Conservation (phyloP, 2,113 vertebrate species). For the Periophthalmodon schlosseri region DNA sequence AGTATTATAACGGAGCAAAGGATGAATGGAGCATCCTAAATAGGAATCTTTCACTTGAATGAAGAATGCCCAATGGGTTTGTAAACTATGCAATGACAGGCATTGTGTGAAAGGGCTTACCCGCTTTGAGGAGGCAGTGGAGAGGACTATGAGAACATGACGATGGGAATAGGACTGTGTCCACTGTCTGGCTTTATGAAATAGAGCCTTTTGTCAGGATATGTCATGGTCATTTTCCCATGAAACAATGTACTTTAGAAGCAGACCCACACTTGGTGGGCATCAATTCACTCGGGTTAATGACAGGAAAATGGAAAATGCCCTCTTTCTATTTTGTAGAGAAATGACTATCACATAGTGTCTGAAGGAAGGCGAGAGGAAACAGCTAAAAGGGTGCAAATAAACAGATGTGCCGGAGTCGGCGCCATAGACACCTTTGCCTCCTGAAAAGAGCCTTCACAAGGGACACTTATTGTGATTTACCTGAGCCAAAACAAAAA, state of each 20-base stretch:
- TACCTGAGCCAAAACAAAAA: constrained; percentile 87
- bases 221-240: constrained; percentile 72
- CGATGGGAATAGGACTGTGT: constrained; percentile 62
- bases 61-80: constrained; percentile 51
- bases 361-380: constrained; percentile 56
- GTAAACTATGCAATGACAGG: constrained; percentile 52
- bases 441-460: constrained; percentile 65
- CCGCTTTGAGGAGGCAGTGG: constrained; percentile 62
- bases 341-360: constrained; percentile 57
- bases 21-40: constrained; percentile 66
- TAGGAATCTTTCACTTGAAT: constrained; percentile 65
- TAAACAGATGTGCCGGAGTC: constrained; percentile 75
- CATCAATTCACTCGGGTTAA: constrained; percentile 61
- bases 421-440: constrained; percentile 74
- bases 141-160: constrained; percentile 63
- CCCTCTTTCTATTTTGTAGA: constrained; percentile 62
- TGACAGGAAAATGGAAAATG: constrained; percentile 47
- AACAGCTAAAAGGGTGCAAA: constrained; percentile 58
- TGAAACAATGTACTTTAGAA: constrained; percentile 77
- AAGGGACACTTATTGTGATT: constrained; percentile 83
- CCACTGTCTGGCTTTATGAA: constrained; percentile 56
- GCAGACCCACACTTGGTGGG: constrained; percentile 71
- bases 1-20: constrained; percentile 24
- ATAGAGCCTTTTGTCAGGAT: constrained; percentile 66
- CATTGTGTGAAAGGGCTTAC: constrained; percentile 55